Conservation (phyloP, 2,888 invertebrate species). For the Cabera pusaria region DNA sequence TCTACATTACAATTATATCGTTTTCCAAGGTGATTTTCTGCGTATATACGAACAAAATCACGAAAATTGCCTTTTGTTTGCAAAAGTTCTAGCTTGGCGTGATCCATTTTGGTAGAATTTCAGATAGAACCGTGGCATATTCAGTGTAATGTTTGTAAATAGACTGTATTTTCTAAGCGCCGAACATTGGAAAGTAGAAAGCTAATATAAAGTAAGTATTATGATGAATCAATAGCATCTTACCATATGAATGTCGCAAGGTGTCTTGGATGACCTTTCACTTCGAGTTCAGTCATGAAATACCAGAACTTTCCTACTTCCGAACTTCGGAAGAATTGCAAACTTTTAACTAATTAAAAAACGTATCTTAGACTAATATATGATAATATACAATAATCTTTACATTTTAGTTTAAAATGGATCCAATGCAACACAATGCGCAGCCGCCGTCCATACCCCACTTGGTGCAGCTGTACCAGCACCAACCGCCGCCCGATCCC, state of each 20-base stretch:
- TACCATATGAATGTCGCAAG: slow-evolving; percentile 15
- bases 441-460: slow-evolving; percentile 51
- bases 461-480: slow-evolving; percentile 67
- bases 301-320: neutral
- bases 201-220: slow-evolving; percentile 14
- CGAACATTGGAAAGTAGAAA: slow-evolving; percentile 14
- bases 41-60: slow-evolving; percentile 11
- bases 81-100: slow-evolving; percentile 34
- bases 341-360: too few relatives aligned
- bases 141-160: slow-evolving; percentile 34
- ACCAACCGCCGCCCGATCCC: slow-evolving; percentile 44
- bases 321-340: too few relatives aligned
- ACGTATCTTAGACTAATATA: too few relatives aligned
- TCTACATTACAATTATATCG: too few relatives aligned
- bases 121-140: slow-evolving; percentile 53
- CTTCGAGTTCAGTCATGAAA: slow-evolving; percentile 13
- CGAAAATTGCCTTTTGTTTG: slow-evolving; percentile 30
- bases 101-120: slow-evolving; percentile 39
- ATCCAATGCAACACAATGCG: slow-evolving; percentile 62
- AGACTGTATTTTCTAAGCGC: slow-evolving; percentile 18
- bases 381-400: neutral
- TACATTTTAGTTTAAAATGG: slow-evolving; percentile 51
- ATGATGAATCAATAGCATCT: neutral
- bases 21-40: slow-evolving; percentile 12
- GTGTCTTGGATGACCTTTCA: slow-evolving; percentile 21